Percentiles rank a stretch among this genome's conserved stretches.
phyloP scores from a whole-genome alignment of 2,113 vertebrate genomes.

The Atractosteus spatula region DNA sequence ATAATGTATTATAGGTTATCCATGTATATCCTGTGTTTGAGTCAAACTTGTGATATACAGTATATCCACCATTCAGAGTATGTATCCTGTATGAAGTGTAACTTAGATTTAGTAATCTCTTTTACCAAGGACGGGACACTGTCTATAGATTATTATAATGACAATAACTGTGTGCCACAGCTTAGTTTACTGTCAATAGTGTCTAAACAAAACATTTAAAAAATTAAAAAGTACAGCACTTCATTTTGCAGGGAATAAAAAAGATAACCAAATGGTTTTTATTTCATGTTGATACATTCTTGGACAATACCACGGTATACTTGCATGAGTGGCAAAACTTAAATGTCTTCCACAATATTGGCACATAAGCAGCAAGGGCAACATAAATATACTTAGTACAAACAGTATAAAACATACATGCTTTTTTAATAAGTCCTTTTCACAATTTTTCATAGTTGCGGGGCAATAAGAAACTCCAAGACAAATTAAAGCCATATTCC shows the following conservation, averaged over 20 bases:
- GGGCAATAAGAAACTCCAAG: slow-evolving; percentile 54
- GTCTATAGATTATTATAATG: too few relatives aligned
- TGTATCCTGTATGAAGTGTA: too few relatives aligned
- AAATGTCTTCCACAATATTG: slow-evolving; percentile 67
- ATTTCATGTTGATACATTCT: slow-evolving; percentile 75
- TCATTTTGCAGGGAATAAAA: slow-evolving; percentile 42
- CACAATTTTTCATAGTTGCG: slow-evolving; percentile 48
- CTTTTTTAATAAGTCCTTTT: slow-evolving; percentile 51
- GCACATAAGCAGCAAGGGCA: slow-evolving; percentile 74
- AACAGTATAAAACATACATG: slow-evolving; percentile 79
- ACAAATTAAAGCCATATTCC: slow-evolving; percentile 65
- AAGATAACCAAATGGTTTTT: slow-evolving; percentile 71
- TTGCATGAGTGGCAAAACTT: slow-evolving; percentile 72
- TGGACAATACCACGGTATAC: slow-evolving; percentile 71
- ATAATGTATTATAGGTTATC: too few relatives aligned
- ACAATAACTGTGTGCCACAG: too few relatives aligned
- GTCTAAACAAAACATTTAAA: slow-evolving; percentile 20
- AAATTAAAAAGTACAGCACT: slow-evolving; percentile 22
- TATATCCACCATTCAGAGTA: too few relatives aligned
- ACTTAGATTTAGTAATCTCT: too few relatives aligned
- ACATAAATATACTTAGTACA: slow-evolving; percentile 72
- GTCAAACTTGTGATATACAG: too few relatives aligned
- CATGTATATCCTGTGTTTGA: too few relatives aligned
- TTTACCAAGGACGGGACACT: too few relatives aligned
- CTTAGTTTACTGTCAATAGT: too few relatives aligned